Evolutionary conservation across 2,113 vertebrate genomes (phyloP).

Genomic region (Cyprinodon brontotheroides): DNA sequence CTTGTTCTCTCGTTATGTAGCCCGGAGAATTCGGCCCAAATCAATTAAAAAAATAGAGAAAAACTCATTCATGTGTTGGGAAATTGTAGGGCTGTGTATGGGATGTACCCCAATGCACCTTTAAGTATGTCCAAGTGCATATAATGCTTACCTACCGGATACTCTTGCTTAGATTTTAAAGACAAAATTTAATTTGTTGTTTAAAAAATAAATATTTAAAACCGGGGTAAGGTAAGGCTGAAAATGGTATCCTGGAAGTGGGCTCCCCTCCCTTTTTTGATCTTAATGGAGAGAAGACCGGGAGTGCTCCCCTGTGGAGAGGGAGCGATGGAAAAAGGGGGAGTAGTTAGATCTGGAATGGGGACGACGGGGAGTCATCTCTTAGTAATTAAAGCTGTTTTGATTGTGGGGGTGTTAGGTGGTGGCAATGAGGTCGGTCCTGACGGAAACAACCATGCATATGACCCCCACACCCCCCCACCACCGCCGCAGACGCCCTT

Average conservation of each 20-base stretch:
- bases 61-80: too few species aligned
- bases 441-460: constrained; percentile 27
- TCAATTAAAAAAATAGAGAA: too few species aligned
- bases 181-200: too few species aligned
- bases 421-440: constrained; percentile 64
- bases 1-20: too few species aligned
- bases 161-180: too few species aligned
- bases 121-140: too few species aligned
- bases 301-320: constrained; percentile 65
- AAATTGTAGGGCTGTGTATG: too few species aligned
- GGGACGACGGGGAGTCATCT: constrained; percentile 34
- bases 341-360: neutral
- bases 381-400: constrained; percentile 75
- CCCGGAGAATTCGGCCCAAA: too few species aligned
- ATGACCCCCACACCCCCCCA: neutral
- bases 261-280: constrained; percentile 49
- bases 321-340: constrained; percentile 29
- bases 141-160: too few species aligned
- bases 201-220: too few species aligned
- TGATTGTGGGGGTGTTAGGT: constrained; percentile 53
- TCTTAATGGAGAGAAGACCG: constrained; percentile 68
- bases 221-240: constrained; percentile 55
- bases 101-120: too few species aligned
- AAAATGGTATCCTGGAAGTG: constrained; percentile 66
- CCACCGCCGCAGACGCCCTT: neutral